These are phyloP conservation scores for Lymantria dispar DNA, from an alignment of 2,888 invertebrate genomes.

Conservation along the genomic window DNA sequence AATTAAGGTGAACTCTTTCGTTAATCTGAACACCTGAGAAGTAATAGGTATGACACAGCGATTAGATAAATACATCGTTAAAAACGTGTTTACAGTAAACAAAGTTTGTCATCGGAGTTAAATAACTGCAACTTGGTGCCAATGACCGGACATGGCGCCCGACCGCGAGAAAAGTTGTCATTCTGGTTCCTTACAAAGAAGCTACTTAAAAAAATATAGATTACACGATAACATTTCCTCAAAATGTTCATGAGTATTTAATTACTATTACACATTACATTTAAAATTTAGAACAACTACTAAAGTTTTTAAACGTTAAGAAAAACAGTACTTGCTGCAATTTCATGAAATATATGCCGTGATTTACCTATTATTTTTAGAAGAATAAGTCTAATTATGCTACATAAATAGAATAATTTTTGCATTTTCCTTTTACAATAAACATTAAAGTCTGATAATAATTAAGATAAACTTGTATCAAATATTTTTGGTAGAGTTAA, in stretches of 20 bases:
- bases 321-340: no score
- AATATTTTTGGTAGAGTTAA: no score
- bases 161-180: conserved; percentile 56
- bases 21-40: conserved; percentile 9
- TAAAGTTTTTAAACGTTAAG: no score
- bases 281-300: no score
- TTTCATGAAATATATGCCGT: no score
- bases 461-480: no score
- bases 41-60: conserved; percentile 14
- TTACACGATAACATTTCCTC: conserved; percentile 24
- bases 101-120: conserved; percentile 63
- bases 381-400: no score
- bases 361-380: no score
- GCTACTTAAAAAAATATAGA: conserved; percentile 30
- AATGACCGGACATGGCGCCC: conserved; percentile 69
- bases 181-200: conserved; percentile 70
- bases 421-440: no score
- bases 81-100: conserved; percentile 65
- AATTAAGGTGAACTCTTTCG: neutral
- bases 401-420: no score
- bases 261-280: neutral
- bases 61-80: conserved; percentile 53
- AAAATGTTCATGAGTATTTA: conserved; percentile 23
- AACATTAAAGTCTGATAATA: no score
- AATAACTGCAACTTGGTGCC: conserved; percentile 77